Evolutionary conservation across 2,113 vertebrate species (phyloP).

Genomic region (Hassar affinis): DNA sequence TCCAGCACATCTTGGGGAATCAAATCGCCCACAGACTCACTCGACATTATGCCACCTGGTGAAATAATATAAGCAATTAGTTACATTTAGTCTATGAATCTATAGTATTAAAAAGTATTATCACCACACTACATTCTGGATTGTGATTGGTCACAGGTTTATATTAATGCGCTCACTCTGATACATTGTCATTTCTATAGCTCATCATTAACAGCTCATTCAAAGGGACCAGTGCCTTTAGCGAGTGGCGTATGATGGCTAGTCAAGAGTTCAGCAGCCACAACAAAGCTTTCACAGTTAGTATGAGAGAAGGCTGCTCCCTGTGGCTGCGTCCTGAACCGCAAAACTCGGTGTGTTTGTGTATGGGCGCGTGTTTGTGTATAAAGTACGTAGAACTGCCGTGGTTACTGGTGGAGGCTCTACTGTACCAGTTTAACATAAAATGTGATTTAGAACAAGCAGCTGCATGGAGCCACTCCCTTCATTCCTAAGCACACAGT

Average conservation of each 20-base stretch:
- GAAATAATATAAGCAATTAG: neutral
- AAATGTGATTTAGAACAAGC: conserved; percentile 63
- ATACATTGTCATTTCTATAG: neutral
- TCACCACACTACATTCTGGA: neutral
- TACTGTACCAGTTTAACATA: conserved; percentile 45
- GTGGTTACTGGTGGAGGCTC: no score
- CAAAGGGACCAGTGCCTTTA: neutral
- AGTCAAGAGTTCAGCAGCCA: neutral
- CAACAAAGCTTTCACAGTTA: conserved; percentile 13
- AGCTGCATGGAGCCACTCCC: conserved; percentile 68
- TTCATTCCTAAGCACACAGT: conserved; percentile 74
- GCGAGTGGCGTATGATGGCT: neutral
- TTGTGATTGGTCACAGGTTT: neutral
- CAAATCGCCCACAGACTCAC: conserved; percentile 69
- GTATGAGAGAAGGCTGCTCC: neutral
- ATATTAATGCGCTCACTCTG: neutral
- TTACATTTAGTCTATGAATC: neutral
- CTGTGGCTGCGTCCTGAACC: neutral
- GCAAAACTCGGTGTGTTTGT: neutral
- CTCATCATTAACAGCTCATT: neutral
- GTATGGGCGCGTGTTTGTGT: neutral
- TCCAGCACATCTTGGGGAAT: conserved; percentile 79
- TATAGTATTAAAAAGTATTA: no score
- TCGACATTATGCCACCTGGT: conserved; percentile 65
- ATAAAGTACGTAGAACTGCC: neutral